Evolutionary conservation across 2,888 invertebrate genomes (phyloP).

Genomic region (Omphaloscelis lunosa): DNA sequence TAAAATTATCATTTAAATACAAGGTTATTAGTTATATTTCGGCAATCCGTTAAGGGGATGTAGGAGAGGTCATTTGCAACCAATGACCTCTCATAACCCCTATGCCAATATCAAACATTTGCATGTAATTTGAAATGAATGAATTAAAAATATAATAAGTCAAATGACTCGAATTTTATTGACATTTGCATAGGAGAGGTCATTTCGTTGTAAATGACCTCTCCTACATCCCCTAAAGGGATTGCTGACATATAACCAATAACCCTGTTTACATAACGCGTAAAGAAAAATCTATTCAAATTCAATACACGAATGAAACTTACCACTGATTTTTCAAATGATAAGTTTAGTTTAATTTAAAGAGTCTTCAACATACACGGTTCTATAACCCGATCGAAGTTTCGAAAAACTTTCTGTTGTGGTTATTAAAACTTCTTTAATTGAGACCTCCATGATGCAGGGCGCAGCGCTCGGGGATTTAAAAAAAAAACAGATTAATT

Average conservation of each 20-base stretch:
- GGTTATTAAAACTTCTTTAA: conserved; percentile 49
- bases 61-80: too few relatives aligned
- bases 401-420: conserved; percentile 13
- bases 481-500: neutral
- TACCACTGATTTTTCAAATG: conserved; percentile 23
- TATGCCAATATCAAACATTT: too few relatives aligned
- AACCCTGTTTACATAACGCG: neutral
- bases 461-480: neutral
- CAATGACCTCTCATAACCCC: too few relatives aligned
- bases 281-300: neutral
- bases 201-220: too few relatives aligned
- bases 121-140: too few relatives aligned
- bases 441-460: conserved; percentile 24
- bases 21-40: too few relatives aligned
- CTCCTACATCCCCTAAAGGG: too few relatives aligned
- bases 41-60: too few relatives aligned
- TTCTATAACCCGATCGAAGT: conserved; percentile 14
- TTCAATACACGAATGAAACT: conserved; percentile 1
- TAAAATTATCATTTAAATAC: neutral
- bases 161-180: too few relatives aligned
- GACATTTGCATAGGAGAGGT: too few relatives aligned
- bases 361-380: neutral
- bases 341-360: conserved; percentile 15
- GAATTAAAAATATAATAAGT: too few relatives aligned
- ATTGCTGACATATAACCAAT: too few relatives aligned